phyloP scores from a whole-genome alignment of 2,888 invertebrate genomes.

The Aphodius sticticus region DNA sequence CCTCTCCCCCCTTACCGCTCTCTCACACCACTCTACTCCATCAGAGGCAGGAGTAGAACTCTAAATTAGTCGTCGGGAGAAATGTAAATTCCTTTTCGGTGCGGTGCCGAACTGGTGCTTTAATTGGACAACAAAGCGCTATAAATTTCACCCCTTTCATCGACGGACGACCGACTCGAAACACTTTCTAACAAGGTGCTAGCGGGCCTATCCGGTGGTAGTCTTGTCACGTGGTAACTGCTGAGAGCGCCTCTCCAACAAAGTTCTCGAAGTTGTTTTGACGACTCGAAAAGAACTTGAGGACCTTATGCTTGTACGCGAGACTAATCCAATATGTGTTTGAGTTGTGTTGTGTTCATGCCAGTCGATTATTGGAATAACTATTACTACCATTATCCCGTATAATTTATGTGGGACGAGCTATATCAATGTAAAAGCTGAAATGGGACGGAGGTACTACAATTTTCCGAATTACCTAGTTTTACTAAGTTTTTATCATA shows the following conservation, averaged over 20 bases:
- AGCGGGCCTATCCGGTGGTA: neutral
- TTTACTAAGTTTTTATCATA: too few species aligned
- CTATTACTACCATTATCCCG: too few species aligned
- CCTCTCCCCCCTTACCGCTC: neutral
- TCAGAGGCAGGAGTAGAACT: neutral
- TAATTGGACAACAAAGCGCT: slow-evolving; percentile 24
- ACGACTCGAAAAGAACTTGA: neutral
- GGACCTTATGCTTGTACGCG: neutral
- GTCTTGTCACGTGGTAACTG: neutral
- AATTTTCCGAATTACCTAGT: too few species aligned
- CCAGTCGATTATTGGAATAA: too few species aligned
- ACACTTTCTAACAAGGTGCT: neutral
- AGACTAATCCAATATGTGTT: neutral
- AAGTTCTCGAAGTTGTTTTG: neutral
- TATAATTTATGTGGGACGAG: too few species aligned
- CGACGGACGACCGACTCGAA: neutral
- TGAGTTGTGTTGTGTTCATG: neutral
- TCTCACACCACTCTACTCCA: neutral
- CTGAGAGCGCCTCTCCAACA: neutral
- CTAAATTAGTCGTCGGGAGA: neutral
- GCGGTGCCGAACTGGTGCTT: slow-evolving; percentile 6
- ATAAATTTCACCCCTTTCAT: slow-evolving; percentile 17
- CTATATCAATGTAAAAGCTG: too few species aligned
- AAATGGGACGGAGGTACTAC: too few species aligned
- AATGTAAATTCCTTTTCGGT: neutral